phyloP scores from a whole-genome alignment of 2,888 invertebrate genomes.

The Megastigmus dorsalis region DNA sequence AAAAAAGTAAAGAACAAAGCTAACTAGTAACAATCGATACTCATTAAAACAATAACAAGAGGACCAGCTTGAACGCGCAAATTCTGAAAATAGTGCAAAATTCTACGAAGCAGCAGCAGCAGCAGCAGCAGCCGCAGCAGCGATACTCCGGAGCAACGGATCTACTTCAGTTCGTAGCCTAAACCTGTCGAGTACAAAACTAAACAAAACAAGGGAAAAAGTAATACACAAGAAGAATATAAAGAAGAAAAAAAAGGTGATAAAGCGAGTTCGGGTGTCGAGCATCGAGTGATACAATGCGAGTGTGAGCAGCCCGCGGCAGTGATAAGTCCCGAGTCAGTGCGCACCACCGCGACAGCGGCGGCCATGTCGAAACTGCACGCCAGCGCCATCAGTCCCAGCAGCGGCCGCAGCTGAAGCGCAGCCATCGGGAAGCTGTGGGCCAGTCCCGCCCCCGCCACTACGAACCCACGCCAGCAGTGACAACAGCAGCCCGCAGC shows the following conservation, averaged over 20 bases:
- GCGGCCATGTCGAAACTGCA: too few relatives aligned
- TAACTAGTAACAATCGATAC: slow-evolving; percentile 17
- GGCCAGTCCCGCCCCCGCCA: neutral
- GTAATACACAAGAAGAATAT: too few relatives aligned
- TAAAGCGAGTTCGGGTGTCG: neutral
- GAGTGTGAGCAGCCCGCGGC: neutral
- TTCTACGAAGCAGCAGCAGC: too few relatives aligned
- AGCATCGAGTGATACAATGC: neutral
- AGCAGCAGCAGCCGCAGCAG: too few relatives aligned
- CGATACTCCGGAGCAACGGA: too few relatives aligned
- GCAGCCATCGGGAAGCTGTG: too few relatives aligned
- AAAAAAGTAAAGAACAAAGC: too few relatives aligned
- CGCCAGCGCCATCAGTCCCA: neutral
- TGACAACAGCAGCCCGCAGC: neutral
- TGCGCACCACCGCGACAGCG: slow-evolving; percentile 1
- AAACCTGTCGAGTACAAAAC: slow-evolving; percentile 75
- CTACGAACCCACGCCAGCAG: neutral
- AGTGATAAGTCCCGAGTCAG: neutral
- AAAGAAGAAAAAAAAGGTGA: slow-evolving; percentile 48
- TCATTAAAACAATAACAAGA: too few relatives aligned
- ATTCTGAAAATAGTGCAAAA: too few relatives aligned
- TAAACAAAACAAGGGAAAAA: too few relatives aligned
- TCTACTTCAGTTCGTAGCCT: slow-evolving; percentile 74
- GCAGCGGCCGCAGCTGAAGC: slow-evolving; percentile 9
- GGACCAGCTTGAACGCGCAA: slow-evolving; percentile 27